A percentile compares a stretch with the other conserved stretches of the same genome.
Conservation (phyloP, 2,888 invertebrate species). For the Cephus nigrinus region DNA sequence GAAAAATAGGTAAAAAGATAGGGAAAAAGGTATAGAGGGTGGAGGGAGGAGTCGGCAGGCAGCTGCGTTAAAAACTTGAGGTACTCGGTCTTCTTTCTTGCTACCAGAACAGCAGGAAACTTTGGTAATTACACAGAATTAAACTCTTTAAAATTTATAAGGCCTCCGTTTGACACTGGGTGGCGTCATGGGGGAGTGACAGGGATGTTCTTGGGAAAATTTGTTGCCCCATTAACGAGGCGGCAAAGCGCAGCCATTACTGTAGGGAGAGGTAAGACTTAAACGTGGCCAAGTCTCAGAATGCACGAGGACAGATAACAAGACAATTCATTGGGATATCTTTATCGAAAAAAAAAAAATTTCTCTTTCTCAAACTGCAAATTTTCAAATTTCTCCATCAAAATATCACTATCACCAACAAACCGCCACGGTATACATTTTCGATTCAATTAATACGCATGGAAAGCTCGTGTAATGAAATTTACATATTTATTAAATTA, state of each 20-base stretch:
- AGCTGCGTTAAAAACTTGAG: not conserved
- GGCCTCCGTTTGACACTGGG: slow-evolving; percentile 30
- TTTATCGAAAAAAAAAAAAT: no score
- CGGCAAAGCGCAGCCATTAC: not conserved
- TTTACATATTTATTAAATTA: slow-evolving; percentile 24
- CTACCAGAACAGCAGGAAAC: slow-evolving; percentile 26
- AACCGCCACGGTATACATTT: no score
- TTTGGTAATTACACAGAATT: slow-evolving; percentile 52
- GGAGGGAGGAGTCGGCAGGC: not conserved
- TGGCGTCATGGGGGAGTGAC: not conserved
- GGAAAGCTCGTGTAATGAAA: not conserved
- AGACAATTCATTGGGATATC: no score
- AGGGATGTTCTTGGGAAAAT: slow-evolving; percentile 9
- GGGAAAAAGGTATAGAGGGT: no score
- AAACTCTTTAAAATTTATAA: slow-evolving; percentile 52
- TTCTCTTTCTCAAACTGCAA: no score
- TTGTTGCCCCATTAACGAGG: slow-evolving; percentile 22
- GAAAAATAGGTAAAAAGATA: no score
- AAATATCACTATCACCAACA: no score
- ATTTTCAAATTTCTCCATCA: no score
- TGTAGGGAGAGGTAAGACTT: not conserved
- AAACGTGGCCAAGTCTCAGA: not conserved
- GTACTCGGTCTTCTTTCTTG: slow-evolving; percentile 16
- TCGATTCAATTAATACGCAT: no score
- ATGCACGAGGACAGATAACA: no score